Evolutionary conservation across 2,113 vertebrate genomes (phyloP).

Genomic region (Platichthys stellatus): DNA sequence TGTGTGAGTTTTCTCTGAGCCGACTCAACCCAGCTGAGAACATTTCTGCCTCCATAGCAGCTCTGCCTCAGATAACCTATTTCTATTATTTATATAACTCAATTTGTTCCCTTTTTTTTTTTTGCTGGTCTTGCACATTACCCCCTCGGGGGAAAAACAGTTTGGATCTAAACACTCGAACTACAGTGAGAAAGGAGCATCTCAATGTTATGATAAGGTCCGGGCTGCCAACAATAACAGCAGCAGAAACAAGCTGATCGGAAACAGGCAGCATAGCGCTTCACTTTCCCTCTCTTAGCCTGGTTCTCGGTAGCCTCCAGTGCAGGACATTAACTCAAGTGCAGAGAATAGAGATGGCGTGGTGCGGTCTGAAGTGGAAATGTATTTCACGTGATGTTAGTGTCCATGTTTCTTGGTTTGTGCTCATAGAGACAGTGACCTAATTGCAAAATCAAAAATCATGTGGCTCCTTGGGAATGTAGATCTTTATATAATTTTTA

Average conservation of each 20-base stretch:
- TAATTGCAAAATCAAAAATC: neutral
- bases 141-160: neutral
- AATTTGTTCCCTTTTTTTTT: neutral
- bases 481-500: neutral
- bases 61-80: slow-evolving; percentile 18
- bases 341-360: neutral
- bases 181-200: slow-evolving; percentile 22
- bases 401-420: neutral
- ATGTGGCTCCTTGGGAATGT: neutral
- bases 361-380: neutral
- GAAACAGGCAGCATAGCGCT: slow-evolving; percentile 12
- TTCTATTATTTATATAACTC: slow-evolving; percentile 15
- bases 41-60: slow-evolving; percentile 16
- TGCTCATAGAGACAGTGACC: too few relatives aligned
- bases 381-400: neutral
- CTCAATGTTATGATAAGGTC: slow-evolving; percentile 28
- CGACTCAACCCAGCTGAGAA: neutral
- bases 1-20: neutral
- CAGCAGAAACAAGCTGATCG: slow-evolving; percentile 43
- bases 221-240: slow-evolving; percentile 23
- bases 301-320: slow-evolving; percentile 5
- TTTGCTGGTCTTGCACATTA: neutral
- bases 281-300: slow-evolving; percentile 27
- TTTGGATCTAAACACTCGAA: slow-evolving; percentile 8
- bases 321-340: neutral